Conservation (phyloP, 2,113 vertebrate species). For the Patagioenas fasciata region DNA sequence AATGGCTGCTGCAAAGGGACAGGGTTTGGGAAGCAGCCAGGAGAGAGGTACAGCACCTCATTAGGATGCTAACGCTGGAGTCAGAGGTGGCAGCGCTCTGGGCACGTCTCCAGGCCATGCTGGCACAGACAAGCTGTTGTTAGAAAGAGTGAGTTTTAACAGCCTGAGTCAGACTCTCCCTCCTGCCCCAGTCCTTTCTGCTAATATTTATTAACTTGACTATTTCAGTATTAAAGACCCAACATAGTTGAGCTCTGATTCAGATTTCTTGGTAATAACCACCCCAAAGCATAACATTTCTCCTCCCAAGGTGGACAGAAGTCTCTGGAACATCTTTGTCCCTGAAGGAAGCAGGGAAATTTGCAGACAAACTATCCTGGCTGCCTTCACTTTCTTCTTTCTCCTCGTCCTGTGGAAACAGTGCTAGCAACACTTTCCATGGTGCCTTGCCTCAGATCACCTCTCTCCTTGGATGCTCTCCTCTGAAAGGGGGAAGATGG, state of each 20-base stretch:
- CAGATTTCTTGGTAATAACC: conserved; percentile 31
- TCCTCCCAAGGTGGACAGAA: conserved; percentile 8
- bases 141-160: conserved; percentile 29
- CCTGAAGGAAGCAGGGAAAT: neutral
- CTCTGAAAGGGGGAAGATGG: neutral
- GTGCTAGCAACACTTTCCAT: neutral
- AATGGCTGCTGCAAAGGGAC: neutral
- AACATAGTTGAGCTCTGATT: conserved; percentile 21
- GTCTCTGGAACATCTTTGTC: neutral
- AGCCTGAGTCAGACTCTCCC: conserved; percentile 25
- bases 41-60: neutral
- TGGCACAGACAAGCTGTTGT: conserved; percentile 19
- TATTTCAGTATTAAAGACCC: neutral
- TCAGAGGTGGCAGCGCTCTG: neutral
- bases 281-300: conserved; percentile 48
- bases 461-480: neutral
- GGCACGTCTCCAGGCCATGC: neutral
- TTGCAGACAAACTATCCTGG: neutral
- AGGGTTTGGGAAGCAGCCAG: neutral
- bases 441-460: conserved; percentile 12
- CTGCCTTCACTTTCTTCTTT: neutral
- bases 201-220: conserved; percentile 30
- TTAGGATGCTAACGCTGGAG: neutral
- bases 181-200: neutral
- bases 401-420: neutral